These are phyloP conservation scores for Trachemys scripta DNA, from an alignment of 2,113 vertebrate genomes.

Conservation along the genomic window DNA sequence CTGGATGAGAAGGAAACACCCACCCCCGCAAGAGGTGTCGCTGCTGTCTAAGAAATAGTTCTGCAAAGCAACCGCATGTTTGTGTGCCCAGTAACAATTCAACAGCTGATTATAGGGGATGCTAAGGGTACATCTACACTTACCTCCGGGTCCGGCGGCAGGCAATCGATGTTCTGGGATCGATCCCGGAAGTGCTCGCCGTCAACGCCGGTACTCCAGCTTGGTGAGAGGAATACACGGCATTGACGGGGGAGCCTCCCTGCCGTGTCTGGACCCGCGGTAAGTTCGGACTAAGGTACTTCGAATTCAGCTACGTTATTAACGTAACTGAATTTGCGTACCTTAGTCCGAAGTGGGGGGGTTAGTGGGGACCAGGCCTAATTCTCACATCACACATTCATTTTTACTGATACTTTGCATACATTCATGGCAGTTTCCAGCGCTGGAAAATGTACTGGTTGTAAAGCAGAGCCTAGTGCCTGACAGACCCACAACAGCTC, in stretches of 20 bases:
- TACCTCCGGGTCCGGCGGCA: too few relatives aligned
- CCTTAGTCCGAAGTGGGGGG: too few relatives aligned
- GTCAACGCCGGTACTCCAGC: too few relatives aligned
- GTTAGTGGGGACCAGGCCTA: background rate
- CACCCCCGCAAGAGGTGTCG: too few relatives aligned
- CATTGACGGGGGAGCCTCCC: too few relatives aligned
- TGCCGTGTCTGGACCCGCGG: too few relatives aligned
- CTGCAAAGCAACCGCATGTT: background rate
- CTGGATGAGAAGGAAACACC: background rate
- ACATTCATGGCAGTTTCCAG: background rate
- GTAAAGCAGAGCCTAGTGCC: background rate
- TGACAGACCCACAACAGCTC: background rate
- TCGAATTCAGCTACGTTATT: too few relatives aligned
- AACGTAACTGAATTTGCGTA: too few relatives aligned
- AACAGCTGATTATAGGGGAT: background rate
- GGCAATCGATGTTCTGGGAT: too few relatives aligned
- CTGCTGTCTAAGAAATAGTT: background rate
- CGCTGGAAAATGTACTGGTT: background rate
- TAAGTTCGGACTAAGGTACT: too few relatives aligned
- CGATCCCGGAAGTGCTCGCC: too few relatives aligned
- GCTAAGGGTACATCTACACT: background rate
- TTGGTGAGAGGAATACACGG: too few relatives aligned
- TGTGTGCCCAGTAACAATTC: background rate
- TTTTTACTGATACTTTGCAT: background rate
- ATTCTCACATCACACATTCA: background rate